Evolutionary conservation across 2,113 vertebrate species (phyloP), one percentile per base, ranked within the genome.

Genomic region (Cyanoliseus patagonus): DNA sequence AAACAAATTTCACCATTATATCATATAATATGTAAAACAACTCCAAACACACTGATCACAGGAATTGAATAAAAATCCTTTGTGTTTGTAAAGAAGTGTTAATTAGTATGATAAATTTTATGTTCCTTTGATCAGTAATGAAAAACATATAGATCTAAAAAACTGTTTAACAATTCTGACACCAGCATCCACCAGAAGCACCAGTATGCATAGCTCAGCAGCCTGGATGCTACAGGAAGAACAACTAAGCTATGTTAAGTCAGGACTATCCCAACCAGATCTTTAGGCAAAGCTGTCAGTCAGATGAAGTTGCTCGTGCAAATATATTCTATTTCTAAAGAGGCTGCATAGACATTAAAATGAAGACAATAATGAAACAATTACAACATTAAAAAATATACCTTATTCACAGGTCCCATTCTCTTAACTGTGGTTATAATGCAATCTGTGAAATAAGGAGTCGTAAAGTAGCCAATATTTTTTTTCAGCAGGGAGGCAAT

Each of bases 321-420:
- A 73, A 85, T 76, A 68, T 17, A 68, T 20, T 80, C 59, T 5
- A 11, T 85, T 95, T 97, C 77, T 88, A 76, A 88, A 80, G 67
- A 63, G 86, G 27, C 51, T 88, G 73, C 52, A 39, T 8, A 67
- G 63, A 35, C 30, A 74, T 25, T 27, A 41, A 81, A 70, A 69
- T 88, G 83, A 85, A 94, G 88, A 90, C 87, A 93, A 86, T 76
- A 78, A 49, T 33, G 52, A 80, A 77, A 88, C 64, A 64, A 94
- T 84, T 67, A 90, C 53, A 86, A 41, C 46, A 66, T 90, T 63
- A 61, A 72, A 83, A 92, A 61, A 44, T 72, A 63, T 18, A 78
- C 66, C 76, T 84, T 89, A 66, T 94, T 94, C 88, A 82, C 88
- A 51, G 44, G 57, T 93, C 88, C 44, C 41, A n/a, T 49, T 92